These are phyloP conservation scores for Nothobranchius kuhntae DNA, from an alignment of 2,113 vertebrate genomes.

Conservation along the genomic window DNA sequence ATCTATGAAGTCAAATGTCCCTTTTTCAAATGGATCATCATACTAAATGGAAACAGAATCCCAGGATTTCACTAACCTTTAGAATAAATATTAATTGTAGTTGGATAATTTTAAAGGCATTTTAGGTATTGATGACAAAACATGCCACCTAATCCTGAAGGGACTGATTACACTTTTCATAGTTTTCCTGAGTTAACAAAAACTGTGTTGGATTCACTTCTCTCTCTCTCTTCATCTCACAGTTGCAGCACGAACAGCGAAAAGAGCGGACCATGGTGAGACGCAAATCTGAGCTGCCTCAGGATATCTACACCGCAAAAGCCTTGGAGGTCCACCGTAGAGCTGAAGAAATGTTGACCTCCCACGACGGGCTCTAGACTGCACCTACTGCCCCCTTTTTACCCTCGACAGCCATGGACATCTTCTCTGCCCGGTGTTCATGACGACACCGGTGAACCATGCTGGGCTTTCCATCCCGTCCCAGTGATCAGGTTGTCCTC, in stretches of 20 bases:
- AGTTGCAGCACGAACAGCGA: conserved; percentile 90
- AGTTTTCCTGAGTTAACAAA: not conserved
- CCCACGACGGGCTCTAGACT: conserved; percentile 85
- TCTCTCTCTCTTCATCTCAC: conserved; percentile 4
- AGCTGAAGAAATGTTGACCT: conserved; percentile 89
- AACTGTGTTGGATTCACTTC: not conserved
- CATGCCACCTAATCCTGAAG: too few relatives aligned
- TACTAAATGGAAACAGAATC: too few relatives aligned
- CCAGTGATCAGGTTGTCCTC: conserved; percentile 25
- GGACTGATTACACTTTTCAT: not conserved
- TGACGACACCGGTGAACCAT: conserved; percentile 29
- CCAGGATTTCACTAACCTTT: too few relatives aligned
- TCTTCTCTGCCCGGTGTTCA: conserved; percentile 33
- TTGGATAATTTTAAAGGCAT: too few relatives aligned
- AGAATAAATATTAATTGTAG: too few relatives aligned
- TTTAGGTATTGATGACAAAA: too few relatives aligned
- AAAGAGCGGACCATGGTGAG: conserved; percentile 91
- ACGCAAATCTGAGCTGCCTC: conserved; percentile 96
- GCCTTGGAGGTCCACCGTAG: conserved; percentile 97
- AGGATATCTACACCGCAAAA: conserved; percentile 98
- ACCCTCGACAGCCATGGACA: conserved; percentile 56
- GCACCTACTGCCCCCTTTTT: conserved; percentile 31
- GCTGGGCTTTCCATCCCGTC: conserved; percentile 30
- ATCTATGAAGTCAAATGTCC: too few relatives aligned
- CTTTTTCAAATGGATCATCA: too few relatives aligned